A percentile compares a stretch with the other conserved stretches of the same genome.
Evolutionary conservation across 2,888 invertebrate species (phyloP).

Genomic region (Oscheius onirici): DNA sequence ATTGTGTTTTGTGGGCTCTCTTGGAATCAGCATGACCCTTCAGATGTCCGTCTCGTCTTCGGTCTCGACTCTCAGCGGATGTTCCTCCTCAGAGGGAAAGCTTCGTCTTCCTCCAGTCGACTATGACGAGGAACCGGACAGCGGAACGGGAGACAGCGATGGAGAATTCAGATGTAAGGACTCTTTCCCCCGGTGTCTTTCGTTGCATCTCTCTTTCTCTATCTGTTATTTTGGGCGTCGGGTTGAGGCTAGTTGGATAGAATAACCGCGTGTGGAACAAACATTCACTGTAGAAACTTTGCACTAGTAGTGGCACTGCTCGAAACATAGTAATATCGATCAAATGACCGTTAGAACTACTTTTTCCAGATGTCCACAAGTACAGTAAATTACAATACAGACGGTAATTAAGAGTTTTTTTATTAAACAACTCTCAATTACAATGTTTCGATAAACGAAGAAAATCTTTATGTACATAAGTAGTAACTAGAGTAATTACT

Average conservation of each 20-base stretch:
- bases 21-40: slow-evolving; percentile 27
- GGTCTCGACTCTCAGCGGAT: slow-evolving; percentile 39
- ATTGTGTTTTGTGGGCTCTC: slow-evolving; percentile 30
- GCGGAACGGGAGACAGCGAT: slow-evolving; percentile 67
- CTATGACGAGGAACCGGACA: slow-evolving; percentile 68
- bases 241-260: too few relatives aligned
- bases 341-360: too few relatives aligned
- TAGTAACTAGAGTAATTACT: too few relatives aligned
- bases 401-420: too few relatives aligned
- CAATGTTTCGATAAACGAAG: too few relatives aligned
- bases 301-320: too few relatives aligned
- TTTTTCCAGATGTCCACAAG: too few relatives aligned
- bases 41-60: slow-evolving; percentile 66
- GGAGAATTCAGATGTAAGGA: slow-evolving; percentile 52
- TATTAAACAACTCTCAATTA: too few relatives aligned
- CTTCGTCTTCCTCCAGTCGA: slow-evolving; percentile 63
- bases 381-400: too few relatives aligned
- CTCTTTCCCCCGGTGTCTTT: neutral
- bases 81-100: slow-evolving; percentile 18
- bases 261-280: neutral
- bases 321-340: too few relatives aligned
- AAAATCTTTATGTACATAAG: too few relatives aligned
- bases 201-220: slow-evolving; percentile 21
- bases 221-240: neutral
- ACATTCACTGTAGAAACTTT: neutral